These are phyloP conservation scores for Ancistrus triradiatus DNA, from an alignment of 2,113 vertebrate species.

Conservation along the genomic window DNA sequence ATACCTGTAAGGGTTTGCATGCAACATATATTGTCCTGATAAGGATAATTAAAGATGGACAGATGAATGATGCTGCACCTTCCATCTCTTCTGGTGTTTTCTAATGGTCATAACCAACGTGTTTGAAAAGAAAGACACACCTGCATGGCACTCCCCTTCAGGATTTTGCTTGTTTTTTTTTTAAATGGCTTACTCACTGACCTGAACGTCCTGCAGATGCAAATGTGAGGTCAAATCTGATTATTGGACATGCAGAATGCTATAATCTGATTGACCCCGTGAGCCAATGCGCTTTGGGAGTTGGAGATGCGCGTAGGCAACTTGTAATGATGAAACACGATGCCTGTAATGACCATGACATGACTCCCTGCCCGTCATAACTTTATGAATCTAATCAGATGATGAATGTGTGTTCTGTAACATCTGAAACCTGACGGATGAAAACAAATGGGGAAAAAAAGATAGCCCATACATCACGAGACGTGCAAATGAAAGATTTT, in stretches of 20 bases:
- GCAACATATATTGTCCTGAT: no score
- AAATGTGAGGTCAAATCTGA: conserved; percentile 35
- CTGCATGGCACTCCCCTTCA: no score
- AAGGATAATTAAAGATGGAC: no score
- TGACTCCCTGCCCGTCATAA: conserved; percentile 35
- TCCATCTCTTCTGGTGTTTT: no score
- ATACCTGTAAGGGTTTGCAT: no score
- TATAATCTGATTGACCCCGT: conserved; percentile 42
- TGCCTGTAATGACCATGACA: conserved; percentile 35
- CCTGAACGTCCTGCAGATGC: conserved; percentile 22
- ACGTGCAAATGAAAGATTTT: no score
- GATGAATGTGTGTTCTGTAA: conserved; percentile 17
- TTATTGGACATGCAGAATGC: conserved; percentile 43
- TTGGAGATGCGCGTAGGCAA: conserved; percentile 16
- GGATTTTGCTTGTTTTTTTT: not conserved
- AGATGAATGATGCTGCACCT: no score
- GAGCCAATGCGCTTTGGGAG: conserved; percentile 25
- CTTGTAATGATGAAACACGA: conserved; percentile 31
- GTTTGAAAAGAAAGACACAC: no score
- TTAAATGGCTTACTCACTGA: conserved; percentile 8
- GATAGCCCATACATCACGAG: no score
- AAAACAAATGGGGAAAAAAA: not conserved
- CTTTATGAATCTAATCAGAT: conserved; percentile 39
- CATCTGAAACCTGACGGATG: conserved; percentile 7
- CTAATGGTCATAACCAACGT: no score